Percentiles rank a stretch among this genome's conserved stretches.
Evolutionary conservation across 2,797 vertebrate species (phyloP).

Genomic region (Falco rusticolus): DNA sequence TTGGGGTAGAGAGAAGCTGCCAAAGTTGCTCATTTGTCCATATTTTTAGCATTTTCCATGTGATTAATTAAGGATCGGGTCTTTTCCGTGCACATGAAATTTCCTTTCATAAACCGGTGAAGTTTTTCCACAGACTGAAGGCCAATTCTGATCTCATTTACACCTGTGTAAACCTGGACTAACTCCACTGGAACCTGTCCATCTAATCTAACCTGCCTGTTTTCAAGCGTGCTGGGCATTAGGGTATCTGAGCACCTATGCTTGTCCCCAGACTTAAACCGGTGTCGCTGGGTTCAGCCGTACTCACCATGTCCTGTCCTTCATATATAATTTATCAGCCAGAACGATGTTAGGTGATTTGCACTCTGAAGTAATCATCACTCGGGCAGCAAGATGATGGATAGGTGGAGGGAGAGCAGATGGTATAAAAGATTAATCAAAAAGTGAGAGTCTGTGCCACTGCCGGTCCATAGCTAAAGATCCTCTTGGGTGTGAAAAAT

Average conservation of each 20-base stretch:
- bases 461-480: conserved; percentile 38
- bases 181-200: background rate
- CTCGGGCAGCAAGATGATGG: conserved; percentile 58
- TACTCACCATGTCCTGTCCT: conserved; percentile 11
- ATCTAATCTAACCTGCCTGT: background rate
- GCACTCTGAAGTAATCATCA: conserved; percentile 66
- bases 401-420: conserved; percentile 57
- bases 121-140: conserved; percentile 44
- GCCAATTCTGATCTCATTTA: conserved; percentile 64
- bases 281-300: background rate
- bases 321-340: conserved; percentile 68
- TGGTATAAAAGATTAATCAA: conserved; percentile 70
- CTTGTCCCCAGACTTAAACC: background rate
- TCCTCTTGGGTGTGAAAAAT: conserved; percentile 63
- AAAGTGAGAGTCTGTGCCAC: background rate
- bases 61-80: conserved; percentile 27
- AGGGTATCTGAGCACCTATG: background rate
- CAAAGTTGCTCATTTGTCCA: background rate
- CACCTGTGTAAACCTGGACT: conserved; percentile 51
- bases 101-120: conserved; percentile 22
- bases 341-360: conserved; percentile 64
- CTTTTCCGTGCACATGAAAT: background rate
- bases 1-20: background rate
- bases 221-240: background rate
- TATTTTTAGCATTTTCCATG: conserved; percentile 24